These are phyloP conservation scores for Indicator indicator DNA, from an alignment of 2,113 vertebrate species.

Conservation along the genomic window DNA sequence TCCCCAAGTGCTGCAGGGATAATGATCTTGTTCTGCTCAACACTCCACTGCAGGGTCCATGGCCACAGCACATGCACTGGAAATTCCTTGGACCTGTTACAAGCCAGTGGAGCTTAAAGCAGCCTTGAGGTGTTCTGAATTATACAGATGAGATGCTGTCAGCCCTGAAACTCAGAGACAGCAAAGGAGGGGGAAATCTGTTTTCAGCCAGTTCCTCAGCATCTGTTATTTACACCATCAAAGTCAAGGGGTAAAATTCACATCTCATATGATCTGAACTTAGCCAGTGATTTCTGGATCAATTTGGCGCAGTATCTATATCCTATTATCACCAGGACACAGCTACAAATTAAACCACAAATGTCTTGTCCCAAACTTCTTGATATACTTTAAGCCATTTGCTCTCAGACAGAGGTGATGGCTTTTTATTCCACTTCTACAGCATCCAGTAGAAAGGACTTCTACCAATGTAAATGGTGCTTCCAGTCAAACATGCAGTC, in stretches of 20 bases:
- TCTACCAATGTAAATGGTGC: background rate
- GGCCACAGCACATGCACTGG: background rate
- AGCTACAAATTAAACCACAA: background rate
- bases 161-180: background rate
- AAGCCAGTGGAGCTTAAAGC: conserved; percentile 9
- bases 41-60: background rate
- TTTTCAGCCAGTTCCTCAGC: background rate
- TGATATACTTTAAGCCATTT: background rate
- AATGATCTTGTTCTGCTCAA: background rate
- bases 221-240: background rate
- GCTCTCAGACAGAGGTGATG: background rate
- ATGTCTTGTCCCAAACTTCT: background rate
- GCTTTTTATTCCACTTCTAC: background rate
- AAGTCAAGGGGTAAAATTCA: background rate
- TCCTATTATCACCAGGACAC: background rate
- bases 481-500: background rate
- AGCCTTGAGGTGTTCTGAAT: conserved; percentile 12
- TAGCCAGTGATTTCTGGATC: background rate
- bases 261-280: background rate
- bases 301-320: background rate
- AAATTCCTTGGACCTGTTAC: background rate
- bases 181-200: background rate
- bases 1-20: background rate
- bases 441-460: background rate
- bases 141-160: background rate